A percentile compares a stretch with the other conserved stretches of the same genome.
Evolutionary conservation across 2,797 vertebrate species (phyloP).

Genomic region (Catamblyrhynchus diadema): DNA sequence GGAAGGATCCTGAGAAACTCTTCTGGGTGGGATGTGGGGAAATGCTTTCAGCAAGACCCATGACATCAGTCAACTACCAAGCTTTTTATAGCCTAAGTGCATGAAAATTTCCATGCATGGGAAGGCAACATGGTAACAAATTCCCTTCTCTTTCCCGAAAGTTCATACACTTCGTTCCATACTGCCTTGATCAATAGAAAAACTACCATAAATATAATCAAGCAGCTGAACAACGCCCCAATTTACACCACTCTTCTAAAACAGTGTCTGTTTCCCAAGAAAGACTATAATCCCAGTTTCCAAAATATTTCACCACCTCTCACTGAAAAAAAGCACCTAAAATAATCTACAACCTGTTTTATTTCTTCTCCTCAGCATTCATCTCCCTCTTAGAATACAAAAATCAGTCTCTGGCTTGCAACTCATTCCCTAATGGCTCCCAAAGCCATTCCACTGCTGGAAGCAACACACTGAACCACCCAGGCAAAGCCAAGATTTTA

Average conservation of each 20-base stretch:
- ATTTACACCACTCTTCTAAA: conserved; percentile 3
- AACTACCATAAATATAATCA: not conserved
- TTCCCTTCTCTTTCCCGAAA: not conserved
- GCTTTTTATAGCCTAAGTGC: not conserved
- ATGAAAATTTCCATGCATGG: not conserved
- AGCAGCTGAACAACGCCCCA: not conserved
- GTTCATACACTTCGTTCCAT: accelerated
- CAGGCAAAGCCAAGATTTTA: conserved; percentile 20
- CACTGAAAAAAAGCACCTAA: not conserved
- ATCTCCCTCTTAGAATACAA: not conserved
- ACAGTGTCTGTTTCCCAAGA: not conserved
- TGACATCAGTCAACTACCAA: not conserved
- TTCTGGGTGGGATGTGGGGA: not conserved
- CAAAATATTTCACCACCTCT: conserved; percentile 31
- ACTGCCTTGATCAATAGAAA: not conserved
- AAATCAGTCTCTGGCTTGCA: not conserved
- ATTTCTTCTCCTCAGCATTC: conserved; percentile 6
- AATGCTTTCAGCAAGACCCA: not conserved
- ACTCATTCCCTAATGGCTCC: not conserved
- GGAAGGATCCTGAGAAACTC: not conserved
- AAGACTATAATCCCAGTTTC: not conserved
- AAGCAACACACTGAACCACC: not conserved
- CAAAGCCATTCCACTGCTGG: conserved; percentile 4
- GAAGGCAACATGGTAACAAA: not conserved
- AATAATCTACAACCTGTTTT: conserved; percentile 45